A percentile compares a stretch with the other conserved stretches of the same genome.
Conservation (phyloP, 2,888 invertebrate species). For the Ptychoptera contaminata region DNA sequence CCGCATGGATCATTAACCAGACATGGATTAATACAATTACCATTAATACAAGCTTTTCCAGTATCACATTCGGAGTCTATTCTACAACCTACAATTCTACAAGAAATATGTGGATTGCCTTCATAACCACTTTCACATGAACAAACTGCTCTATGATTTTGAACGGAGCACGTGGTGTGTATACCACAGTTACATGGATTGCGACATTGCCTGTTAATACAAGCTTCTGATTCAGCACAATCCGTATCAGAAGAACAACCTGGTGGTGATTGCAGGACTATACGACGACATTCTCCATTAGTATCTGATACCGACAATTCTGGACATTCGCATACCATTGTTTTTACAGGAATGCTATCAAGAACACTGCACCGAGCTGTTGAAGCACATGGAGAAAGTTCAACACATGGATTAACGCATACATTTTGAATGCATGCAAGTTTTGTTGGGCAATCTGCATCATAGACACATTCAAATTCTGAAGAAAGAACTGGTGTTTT, state of each 20-base stretch:
- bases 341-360: slow-evolving; percentile 71
- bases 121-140: slow-evolving; percentile 71
- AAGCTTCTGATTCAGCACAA: slow-evolving; percentile 63
- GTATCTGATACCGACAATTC: slow-evolving; percentile 69
- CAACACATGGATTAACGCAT: slow-evolving; percentile 65
- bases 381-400: slow-evolving; percentile 57
- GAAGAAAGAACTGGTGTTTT: slow-evolving; percentile 28
- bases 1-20: slow-evolving; percentile 65
- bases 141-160: slow-evolving; percentile 73
- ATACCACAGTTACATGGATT: slow-evolving; percentile 79
- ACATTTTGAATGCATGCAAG: slow-evolving; percentile 63
- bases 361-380: slow-evolving; percentile 66
- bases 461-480: slow-evolving; percentile 55
- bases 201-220: slow-evolving; percentile 71
- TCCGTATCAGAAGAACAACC: slow-evolving; percentile 69
- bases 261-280: slow-evolving; percentile 48
- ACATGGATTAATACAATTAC: slow-evolving; percentile 76
- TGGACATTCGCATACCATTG: slow-evolving; percentile 77
- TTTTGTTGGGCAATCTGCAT: slow-evolving; percentile 65
- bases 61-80: slow-evolving; percentile 70
- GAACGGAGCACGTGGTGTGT: slow-evolving; percentile 66
- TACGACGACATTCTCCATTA: slow-evolving; percentile 60
- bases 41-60: slow-evolving; percentile 69
- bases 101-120: slow-evolving; percentile 72
- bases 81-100: slow-evolving; percentile 67